Conservation (phyloP, 2,797 vertebrate species). For the Rhinoraja longicauda region DNA sequence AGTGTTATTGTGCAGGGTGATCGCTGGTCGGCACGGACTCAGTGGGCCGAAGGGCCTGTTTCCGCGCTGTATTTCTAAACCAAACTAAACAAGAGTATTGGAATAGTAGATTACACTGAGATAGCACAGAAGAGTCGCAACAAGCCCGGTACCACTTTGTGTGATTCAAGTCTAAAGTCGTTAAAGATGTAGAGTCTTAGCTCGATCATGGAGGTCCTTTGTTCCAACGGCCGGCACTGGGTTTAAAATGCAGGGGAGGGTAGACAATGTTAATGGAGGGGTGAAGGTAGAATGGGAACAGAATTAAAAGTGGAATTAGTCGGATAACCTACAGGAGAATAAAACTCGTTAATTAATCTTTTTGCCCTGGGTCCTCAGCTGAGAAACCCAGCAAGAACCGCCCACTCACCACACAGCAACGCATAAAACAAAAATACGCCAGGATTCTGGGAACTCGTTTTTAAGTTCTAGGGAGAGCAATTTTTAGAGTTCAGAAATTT, state of each 20-base stretch:
- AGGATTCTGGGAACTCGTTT: background rate
- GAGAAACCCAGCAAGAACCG: background rate
- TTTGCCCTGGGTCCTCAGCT: background rate
- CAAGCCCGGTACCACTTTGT: too few relatives aligned
- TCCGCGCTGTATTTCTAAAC: too few relatives aligned
- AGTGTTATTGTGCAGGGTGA: too few relatives aligned
- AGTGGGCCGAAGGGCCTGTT: too few relatives aligned
- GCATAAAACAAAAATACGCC: background rate
- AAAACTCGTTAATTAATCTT: background rate
- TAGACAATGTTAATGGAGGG: background rate
- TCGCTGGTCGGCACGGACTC: too few relatives aligned
- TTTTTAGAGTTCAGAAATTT: background rate
- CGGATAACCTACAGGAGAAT: background rate
- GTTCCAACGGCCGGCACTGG: too few relatives aligned
- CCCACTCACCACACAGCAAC: background rate
- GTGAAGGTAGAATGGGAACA: background rate
- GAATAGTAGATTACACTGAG: too few relatives aligned
- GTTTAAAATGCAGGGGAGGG: background rate
- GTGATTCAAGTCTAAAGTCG: too few relatives aligned
- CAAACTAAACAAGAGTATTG: too few relatives aligned
- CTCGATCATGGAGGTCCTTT: too few relatives aligned
- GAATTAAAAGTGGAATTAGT: background rate
- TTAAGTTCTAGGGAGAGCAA: background rate
- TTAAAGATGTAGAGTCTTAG: too few relatives aligned
- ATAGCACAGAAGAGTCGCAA: too few relatives aligned